Conservation (phyloP, 1,140 invertebrate genomes). For the Drosophila setifemur region DNA sequence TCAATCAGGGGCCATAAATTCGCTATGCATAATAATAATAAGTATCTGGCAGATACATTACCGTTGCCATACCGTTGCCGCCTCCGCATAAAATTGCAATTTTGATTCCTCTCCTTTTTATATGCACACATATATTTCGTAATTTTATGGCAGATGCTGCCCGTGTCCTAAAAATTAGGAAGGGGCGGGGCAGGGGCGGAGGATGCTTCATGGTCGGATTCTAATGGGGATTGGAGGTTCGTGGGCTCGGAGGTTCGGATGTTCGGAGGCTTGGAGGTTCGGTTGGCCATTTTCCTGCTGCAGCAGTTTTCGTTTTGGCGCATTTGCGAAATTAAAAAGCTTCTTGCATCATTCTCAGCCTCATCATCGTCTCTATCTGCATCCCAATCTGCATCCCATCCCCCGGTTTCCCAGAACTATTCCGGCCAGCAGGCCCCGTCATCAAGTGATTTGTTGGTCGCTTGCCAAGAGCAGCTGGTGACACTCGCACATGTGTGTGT, state of each 20-base stretch:
- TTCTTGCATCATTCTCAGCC: slow-evolving; percentile 64
- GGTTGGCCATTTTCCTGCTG: slow-evolving; percentile 26
- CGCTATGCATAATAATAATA: slow-evolving; percentile 58
- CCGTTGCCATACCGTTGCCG: slow-evolving; percentile 34
- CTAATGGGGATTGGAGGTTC: neutral
- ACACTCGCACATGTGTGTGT: slow-evolving; percentile 1
- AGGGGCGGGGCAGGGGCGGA: neutral
- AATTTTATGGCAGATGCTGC: slow-evolving; percentile 66
- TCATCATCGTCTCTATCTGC: slow-evolving; percentile 3
- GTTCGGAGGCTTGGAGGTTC: neutral
- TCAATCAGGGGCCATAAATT: slow-evolving; percentile 68
- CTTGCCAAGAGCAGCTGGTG: slow-evolving; percentile 49
- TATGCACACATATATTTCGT: slow-evolving; percentile 46
- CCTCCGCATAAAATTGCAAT: slow-evolving; percentile 60
- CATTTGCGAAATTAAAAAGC: slow-evolving; percentile 77
- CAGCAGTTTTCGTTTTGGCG: slow-evolving; percentile 33
- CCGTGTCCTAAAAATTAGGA: neutral
- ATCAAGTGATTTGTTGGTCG: slow-evolving; percentile 53
- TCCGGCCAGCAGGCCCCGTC: slow-evolving; percentile 4
- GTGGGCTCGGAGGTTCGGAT: no score
- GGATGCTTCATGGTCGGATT: neutral
- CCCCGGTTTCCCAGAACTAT: neutral
- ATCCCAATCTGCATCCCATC: no score
- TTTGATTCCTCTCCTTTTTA: slow-evolving; percentile 45
- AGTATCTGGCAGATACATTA: slow-evolving; percentile 54